A percentile compares a stretch with the other conserved stretches of the same genome.
These are phyloP conservation scores for Procambarus clarkii DNA, from an alignment of 1,140 invertebrate species.

Conservation along the genomic window DNA sequence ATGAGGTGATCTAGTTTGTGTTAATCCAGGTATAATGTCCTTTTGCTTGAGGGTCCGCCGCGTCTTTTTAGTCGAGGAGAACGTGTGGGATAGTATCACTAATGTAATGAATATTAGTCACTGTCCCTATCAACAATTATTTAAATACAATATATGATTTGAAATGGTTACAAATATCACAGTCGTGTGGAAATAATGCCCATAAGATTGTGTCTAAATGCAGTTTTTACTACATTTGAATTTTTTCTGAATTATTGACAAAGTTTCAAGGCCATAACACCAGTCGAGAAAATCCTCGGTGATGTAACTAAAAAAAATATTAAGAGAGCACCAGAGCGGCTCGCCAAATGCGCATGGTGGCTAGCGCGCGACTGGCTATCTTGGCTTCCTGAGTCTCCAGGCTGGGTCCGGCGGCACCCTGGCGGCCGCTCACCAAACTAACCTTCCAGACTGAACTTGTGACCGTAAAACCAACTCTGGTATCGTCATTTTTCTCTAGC, in stretches of 20 bases:
- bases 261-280: neutral
- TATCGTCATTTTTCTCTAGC: neutral
- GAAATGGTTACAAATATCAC: constrained; percentile 23
- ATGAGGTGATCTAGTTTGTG: too few relatives aligned
- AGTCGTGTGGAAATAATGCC: constrained; percentile 34
- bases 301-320: neutral
- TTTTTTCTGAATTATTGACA: neutral
- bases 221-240: neutral
- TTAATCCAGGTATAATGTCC: too few relatives aligned
- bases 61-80: too few relatives aligned
- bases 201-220: neutral
- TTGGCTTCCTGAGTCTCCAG: neutral
- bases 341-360: neutral
- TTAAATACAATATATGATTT: neutral
- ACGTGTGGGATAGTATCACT: too few relatives aligned
- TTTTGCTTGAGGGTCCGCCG: too few relatives aligned
- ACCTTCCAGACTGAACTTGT: neutral
- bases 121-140: too few relatives aligned
- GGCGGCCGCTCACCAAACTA: constrained; percentile 24
- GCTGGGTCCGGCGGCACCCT: neutral
- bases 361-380: constrained; percentile 10
- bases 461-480: neutral
- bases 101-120: too few relatives aligned
- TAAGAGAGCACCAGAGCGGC: neutral
- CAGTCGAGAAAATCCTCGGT: neutral